Base-by-base conservation (phyloP, 2,113 vertebrate genomes). In the Aplodontia rufa region DNA sequence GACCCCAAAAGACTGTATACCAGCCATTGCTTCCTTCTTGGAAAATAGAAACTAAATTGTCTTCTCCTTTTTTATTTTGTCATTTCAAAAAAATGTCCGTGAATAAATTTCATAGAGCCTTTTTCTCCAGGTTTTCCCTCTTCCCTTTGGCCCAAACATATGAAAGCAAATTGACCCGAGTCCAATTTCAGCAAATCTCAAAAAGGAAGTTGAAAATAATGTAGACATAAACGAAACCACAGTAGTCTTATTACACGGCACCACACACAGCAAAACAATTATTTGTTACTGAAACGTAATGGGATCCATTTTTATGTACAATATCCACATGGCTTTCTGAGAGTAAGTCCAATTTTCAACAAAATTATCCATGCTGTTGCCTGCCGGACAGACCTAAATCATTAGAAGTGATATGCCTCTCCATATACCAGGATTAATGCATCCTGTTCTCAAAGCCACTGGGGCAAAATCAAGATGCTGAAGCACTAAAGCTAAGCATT, bases 281-380 rank as follows among this genome's bases (percentile, higher is more conserved):
- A 14, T 84, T 37, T 13, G 47, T 90, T 94, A 53, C 8, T 37
- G 78, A 58, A 93, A 72, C 13, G 42, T 82, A 28, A 53, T 42
- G 55, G 28, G 81, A 49, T 53, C 66, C 62, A 92, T 51, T 92
- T 95, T 92, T 92, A 91, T 91, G 88, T 88, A 58, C 35, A 75
- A 71, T 75, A 79, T 83, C 42, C 51, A 74, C 17, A 69, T 35
- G 75, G 16, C 42, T 91, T 79, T 81, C 72, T 92, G 90, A 88
- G 30, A 19, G 62, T 86, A 91, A 58, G 49, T n/a, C 26, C 58
- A 78, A 40, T 78, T 80, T 91, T 79, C 60, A 80, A 80, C 28
- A 79, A 53, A 82, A 60, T 14, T 47, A 89, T 60, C 92, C 75
- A 37, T 22, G 53, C 30, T 35, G 26, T 28, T 30, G 26, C 87